phyloP scores from a whole-genome alignment of 2,113 vertebrate genomes.

The Tapirus terrestris region DNA sequence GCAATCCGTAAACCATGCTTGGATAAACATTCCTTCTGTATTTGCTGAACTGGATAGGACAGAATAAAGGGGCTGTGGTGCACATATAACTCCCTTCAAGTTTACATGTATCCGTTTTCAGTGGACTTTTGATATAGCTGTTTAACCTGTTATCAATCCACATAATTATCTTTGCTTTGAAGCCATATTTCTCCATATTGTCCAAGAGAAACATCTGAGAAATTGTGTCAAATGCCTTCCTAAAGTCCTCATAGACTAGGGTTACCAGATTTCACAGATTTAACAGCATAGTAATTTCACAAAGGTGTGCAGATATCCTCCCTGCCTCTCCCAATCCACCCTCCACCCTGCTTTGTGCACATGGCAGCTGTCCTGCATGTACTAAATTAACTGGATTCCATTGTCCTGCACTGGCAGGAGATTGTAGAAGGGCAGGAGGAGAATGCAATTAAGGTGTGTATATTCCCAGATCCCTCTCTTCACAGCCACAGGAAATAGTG shows the following conservation, averaged over 20 bases:
- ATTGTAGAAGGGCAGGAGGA: background rate
- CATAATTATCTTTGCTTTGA: slow-evolving; percentile 15
- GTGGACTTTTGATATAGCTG: background rate
- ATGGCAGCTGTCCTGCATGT: background rate
- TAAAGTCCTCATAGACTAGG: background rate
- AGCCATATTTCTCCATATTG: background rate
- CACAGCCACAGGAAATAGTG: background rate
- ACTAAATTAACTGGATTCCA: background rate
- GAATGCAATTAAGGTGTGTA: background rate
- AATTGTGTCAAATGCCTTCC: background rate
- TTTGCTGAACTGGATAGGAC: background rate
- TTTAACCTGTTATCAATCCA: background rate
- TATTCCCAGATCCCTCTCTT: slow-evolving; percentile 35
- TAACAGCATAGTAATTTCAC: background rate
- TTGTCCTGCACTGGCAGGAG: background rate
- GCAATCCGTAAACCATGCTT: background rate
- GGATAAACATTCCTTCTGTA: background rate
- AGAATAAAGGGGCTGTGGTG: background rate
- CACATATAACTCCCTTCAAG: background rate
- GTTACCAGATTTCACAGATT: background rate
- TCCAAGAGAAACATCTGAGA: background rate
- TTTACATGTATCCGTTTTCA: background rate
- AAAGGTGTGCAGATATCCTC: background rate
- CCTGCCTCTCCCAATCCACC: background rate
- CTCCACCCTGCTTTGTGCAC: background rate